These are phyloP conservation scores for Diarsia brunnea DNA, from an alignment of 2,888 invertebrate species.

Conservation along the genomic window DNA sequence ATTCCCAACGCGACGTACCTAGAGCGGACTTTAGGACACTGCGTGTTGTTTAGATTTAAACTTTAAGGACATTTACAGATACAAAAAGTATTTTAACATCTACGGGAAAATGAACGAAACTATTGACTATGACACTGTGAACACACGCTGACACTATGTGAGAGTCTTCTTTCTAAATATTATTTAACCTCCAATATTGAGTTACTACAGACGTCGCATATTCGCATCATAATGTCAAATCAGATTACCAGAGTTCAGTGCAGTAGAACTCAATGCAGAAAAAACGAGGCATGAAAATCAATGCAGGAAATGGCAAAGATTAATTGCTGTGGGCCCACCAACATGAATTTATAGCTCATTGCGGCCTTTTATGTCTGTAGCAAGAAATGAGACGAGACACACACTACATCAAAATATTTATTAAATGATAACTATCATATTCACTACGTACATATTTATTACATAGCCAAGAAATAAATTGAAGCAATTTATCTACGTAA, in stretches of 20 bases:
- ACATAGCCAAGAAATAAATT: conserved; percentile 50
- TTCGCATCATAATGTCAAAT: not conserved
- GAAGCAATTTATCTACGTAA: conserved; percentile 42
- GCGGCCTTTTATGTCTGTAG: conserved; percentile 4
- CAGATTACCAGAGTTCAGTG: not conserved
- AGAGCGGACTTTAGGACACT: not conserved
- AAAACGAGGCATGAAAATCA: not conserved
- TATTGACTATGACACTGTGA: not conserved
- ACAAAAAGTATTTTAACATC: not conserved
- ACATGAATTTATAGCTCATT: not conserved
- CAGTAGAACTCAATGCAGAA: not conserved
- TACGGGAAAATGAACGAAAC: not conserved
- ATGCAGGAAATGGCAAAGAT: not conserved
- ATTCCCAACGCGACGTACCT: conserved; percentile 3
- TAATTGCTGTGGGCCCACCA: not conserved
- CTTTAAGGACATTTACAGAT: not conserved
- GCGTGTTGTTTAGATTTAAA: not conserved
- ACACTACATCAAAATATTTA: conserved; percentile 5
- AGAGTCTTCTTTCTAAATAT: not conserved
- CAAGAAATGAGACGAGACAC: conserved; percentile 2
- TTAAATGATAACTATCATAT: conserved; percentile 52
- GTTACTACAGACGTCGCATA: not conserved
- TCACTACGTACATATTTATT: conserved; percentile 42
- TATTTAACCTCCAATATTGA: too few relatives aligned
- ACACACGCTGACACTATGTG: not conserved